Conservation (phyloP, 2,797 vertebrate genomes). For the Onychomys torridus region DNA sequence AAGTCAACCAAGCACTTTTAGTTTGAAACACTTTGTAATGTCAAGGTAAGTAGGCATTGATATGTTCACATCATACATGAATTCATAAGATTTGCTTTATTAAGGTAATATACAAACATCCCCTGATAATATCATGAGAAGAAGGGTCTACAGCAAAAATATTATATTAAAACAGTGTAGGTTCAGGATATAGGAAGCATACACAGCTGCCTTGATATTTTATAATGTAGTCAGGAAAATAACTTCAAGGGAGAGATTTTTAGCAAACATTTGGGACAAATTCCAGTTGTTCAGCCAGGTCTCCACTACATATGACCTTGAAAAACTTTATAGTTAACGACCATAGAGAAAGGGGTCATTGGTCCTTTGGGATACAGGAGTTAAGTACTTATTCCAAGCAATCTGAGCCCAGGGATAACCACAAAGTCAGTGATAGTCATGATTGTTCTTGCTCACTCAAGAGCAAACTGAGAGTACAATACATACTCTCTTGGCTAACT, state of each 20-base stretch:
- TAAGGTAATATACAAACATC: background rate
- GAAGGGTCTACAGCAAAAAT: background rate
- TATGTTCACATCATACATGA: background rate
- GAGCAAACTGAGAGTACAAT: background rate
- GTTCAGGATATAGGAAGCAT: background rate
- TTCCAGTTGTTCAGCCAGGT: background rate
- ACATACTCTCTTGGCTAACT: background rate
- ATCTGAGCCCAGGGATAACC: background rate
- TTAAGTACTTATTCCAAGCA: background rate
- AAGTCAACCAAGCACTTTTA: background rate
- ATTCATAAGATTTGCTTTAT: background rate
- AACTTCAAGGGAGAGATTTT: background rate
- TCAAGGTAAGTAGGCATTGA: background rate
- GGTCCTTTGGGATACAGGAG: background rate
- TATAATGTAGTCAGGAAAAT: rapidly evolving
- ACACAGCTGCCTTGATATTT: background rate
- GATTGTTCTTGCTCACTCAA: background rate
- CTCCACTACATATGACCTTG: background rate
- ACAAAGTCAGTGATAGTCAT: background rate
- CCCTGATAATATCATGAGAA: background rate
- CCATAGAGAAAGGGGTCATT: background rate
- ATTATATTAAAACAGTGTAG: background rate
- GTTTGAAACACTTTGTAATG: background rate
- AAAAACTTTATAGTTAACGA: background rate
- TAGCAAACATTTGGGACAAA: background rate